A percentile compares a stretch with the other conserved stretches of the same genome.
These are phyloP conservation scores for Maniola jurtina DNA, from an alignment of 1,140 invertebrate genomes.

Conservation along the genomic window DNA sequence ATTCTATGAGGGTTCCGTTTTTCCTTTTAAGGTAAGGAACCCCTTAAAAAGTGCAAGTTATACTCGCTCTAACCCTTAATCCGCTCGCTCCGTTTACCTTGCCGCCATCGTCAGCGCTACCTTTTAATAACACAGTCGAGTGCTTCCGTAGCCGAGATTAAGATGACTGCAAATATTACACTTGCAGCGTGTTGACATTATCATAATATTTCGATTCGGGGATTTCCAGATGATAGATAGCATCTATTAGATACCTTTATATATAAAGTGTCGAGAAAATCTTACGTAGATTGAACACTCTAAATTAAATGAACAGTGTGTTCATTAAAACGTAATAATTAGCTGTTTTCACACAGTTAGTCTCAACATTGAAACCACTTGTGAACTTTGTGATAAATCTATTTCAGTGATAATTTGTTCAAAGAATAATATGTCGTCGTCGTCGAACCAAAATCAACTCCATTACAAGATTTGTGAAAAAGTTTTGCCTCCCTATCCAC, in stretches of 20 bases:
- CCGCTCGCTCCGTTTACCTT: conserved; percentile 44
- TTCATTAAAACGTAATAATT: too few relatives aligned
- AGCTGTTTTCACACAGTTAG: too few relatives aligned
- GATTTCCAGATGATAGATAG: conserved; percentile 8
- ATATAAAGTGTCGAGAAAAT: too few relatives aligned
- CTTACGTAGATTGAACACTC: neutral
- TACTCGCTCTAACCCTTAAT: conserved; percentile 55
- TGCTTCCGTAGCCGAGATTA: conserved; percentile 64
- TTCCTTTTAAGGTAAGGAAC: too few relatives aligned
- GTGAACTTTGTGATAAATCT: neutral
- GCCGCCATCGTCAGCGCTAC: conserved; percentile 51
- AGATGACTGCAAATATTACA: conserved; percentile 67
- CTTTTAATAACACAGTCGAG: conserved; percentile 78
- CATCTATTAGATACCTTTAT: neutral
- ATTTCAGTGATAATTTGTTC: neutral
- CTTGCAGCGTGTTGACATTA: conserved; percentile 37
- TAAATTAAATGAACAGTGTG: neutral
- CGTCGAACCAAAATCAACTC: conserved; percentile 4
- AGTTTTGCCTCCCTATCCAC: neutral
- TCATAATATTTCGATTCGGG: conserved; percentile 11
- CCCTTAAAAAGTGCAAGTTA: conserved; percentile 67
- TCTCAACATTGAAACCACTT: too few relatives aligned
- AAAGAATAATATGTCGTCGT: neutral
- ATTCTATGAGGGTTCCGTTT: too few relatives aligned
- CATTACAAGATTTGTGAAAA: conserved; percentile 7